A percentile compares a stretch with the other conserved stretches of the same genome.
These are phyloP conservation scores for Drosophila pseudoobscura DNA, from an alignment of 1,140 invertebrate species.

Conservation along the genomic window DNA sequence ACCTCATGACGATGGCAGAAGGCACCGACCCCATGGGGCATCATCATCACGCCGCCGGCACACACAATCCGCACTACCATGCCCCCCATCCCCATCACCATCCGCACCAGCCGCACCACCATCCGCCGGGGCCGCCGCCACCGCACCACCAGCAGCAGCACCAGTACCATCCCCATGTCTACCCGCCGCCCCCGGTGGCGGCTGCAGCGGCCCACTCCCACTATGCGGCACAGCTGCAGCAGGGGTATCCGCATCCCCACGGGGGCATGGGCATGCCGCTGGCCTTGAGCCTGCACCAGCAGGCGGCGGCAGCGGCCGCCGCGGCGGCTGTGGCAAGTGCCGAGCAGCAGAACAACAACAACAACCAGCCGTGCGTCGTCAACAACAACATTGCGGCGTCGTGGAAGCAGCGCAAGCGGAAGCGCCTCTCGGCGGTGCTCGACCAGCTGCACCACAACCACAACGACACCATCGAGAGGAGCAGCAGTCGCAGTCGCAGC, in stretches of 20 bases:
- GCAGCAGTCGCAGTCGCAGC: slow-evolving; percentile 56
- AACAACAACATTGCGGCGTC: slow-evolving; percentile 85
- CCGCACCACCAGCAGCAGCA: slow-evolving; percentile 53
- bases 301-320: slow-evolving; percentile 67
- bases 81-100: slow-evolving; percentile 59
- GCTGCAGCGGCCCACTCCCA: slow-evolving; percentile 44
- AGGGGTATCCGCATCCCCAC: slow-evolving; percentile 62
- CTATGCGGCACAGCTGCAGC: slow-evolving; percentile 60
- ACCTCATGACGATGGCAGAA: slow-evolving; percentile 84
- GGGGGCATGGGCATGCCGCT: slow-evolving; percentile 21
- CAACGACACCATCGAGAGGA: slow-evolving; percentile 63
- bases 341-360: slow-evolving; percentile 80
- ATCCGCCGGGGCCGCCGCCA: slow-evolving; percentile 38
- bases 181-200: slow-evolving; percentile 41
- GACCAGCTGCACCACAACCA: slow-evolving; percentile 87
- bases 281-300: slow-evolving; percentile 62
- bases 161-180: slow-evolving; percentile 59
- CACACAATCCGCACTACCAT: slow-evolving; percentile 70
- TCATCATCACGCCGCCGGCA: slow-evolving; percentile 75
- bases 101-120: slow-evolving; percentile 63
- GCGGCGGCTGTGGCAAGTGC: slow-evolving; percentile 63
- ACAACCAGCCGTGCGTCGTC: slow-evolving; percentile 86
- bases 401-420: slow-evolving; percentile 87
- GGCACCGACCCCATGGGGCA: slow-evolving; percentile 83
- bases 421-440: slow-evolving; percentile 89